Percentiles rank a stretch among this genome's conserved stretches.
These are phyloP conservation scores for Trichechus manatus DNA, from an alignment of 2,113 vertebrate genomes.

Conservation along the genomic window DNA sequence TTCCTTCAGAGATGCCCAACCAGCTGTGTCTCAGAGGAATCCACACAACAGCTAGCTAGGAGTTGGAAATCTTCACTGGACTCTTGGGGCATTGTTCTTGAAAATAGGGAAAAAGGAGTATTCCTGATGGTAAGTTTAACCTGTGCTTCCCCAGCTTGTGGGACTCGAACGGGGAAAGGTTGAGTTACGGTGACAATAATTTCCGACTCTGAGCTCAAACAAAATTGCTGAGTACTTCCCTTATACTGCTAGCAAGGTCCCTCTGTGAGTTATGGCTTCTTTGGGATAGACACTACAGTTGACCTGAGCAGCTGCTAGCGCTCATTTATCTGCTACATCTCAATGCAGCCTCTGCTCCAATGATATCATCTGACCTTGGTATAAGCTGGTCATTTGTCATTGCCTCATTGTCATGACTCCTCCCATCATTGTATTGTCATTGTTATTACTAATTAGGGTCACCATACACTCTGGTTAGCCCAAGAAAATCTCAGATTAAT, in stretches of 20 bases:
- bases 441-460: slow-evolving; percentile 54
- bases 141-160: background rate
- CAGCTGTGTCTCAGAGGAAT: background rate
- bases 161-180: background rate
- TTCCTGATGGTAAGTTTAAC: background rate
- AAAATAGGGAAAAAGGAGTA: background rate
- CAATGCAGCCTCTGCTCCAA: background rate
- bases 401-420: slow-evolving; percentile 5
- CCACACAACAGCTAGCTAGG: background rate
- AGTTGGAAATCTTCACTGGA: background rate
- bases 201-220: slow-evolving; percentile 19
- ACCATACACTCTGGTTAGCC: slow-evolving; percentile 30
- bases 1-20: background rate
- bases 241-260: background rate
- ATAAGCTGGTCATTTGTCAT: slow-evolving; percentile 51
- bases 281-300: background rate
- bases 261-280: background rate
- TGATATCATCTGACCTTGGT: background rate
- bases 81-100: slow-evolving; percentile 8
- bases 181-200: background rate
- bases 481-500: slow-evolving; percentile 55
- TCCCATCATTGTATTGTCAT: background rate
- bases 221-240: background rate
- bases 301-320: background rate
- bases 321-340: background rate